Conservation (phyloP, 2,888 invertebrate species). For the Cephus spinipes region DNA sequence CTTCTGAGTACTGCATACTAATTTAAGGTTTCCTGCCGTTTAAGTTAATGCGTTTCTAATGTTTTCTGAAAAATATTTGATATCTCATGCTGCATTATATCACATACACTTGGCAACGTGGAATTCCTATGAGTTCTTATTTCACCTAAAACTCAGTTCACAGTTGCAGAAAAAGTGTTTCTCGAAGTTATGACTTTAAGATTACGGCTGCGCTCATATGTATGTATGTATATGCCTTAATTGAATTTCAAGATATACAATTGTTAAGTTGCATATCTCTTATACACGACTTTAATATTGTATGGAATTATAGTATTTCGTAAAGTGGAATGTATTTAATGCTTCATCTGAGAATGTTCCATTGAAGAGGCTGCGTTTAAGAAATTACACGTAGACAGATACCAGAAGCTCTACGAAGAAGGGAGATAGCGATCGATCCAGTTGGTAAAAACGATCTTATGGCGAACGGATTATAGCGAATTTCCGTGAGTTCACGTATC, state of each 20-base stretch:
- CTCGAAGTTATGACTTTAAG: not conserved
- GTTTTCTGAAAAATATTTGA: not conserved
- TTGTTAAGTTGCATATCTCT: not conserved
- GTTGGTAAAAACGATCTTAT: not conserved
- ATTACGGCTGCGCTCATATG: not conserved
- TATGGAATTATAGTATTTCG: not conserved
- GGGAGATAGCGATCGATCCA: not conserved
- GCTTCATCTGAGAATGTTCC: not conserved
- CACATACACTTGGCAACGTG: not conserved
- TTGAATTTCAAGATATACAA: not conserved
- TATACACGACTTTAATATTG: not conserved
- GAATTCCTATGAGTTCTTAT: not conserved
- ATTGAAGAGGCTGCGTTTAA: not conserved
- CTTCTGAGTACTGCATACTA: not conserved
- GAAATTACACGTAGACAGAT: conserved; percentile 20
- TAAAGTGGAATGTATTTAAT: not conserved
- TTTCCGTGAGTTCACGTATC: conserved; percentile 21
- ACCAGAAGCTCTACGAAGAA: not conserved
- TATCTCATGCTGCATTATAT: not conserved
- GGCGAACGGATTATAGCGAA: conserved; percentile 24
- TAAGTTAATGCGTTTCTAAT: not conserved
- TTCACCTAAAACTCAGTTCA: not conserved
- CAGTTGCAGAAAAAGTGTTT: not conserved
- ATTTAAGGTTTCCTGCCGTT: not conserved
- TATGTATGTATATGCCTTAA: not conserved